A percentile compares a stretch with the other conserved stretches of the same genome.
phyloP scores from a whole-genome alignment of 2,797 vertebrate species.

The Takifugu ocellatus region DNA sequence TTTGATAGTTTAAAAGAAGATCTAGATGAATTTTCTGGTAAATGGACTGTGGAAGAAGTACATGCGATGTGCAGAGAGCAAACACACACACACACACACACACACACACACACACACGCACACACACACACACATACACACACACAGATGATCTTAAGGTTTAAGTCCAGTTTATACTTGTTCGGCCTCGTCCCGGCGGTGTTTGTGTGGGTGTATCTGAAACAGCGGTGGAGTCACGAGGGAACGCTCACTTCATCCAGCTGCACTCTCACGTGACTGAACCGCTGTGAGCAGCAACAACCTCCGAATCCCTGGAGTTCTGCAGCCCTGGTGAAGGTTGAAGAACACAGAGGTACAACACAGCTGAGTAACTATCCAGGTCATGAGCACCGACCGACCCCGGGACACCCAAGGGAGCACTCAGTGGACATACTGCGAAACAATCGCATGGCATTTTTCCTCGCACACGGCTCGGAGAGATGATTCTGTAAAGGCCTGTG shows the following conservation, averaged over 20 bases:
- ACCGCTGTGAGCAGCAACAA: conserved; percentile 34
- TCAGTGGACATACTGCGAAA: conserved; percentile 1
- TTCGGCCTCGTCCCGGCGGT: conserved; percentile 51
- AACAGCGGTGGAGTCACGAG: conserved; percentile 39
- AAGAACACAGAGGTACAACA: conserved; percentile 29
- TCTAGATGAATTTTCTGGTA: conserved; percentile 20
- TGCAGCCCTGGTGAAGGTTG: conserved; percentile 52
- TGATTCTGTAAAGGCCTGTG: too few species aligned
- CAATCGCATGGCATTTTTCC: background rate
- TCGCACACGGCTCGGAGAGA: too few species aligned
- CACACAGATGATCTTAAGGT: conserved; percentile 44
- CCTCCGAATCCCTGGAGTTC: conserved; percentile 40
- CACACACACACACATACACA: conserved; percentile 12
- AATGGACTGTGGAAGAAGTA: conserved; percentile 16
- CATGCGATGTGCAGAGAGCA: conserved; percentile 1
- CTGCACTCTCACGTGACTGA: conserved; percentile 61
- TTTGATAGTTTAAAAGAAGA: background rate
- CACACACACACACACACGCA: conserved; percentile 5
- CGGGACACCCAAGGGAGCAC: conserved; percentile 20
- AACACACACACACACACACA: conserved; percentile 16
- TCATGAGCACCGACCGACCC: conserved; percentile 22
- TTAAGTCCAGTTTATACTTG: conserved; percentile 55
- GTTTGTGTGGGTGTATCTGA: conserved; percentile 48
- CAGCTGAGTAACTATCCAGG: conserved; percentile 26
- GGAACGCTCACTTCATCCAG: conserved; percentile 58